These are phyloP conservation scores for Trichonephila clavipes DNA, from an alignment of 1,140 invertebrate genomes.

Conservation along the genomic window DNA sequence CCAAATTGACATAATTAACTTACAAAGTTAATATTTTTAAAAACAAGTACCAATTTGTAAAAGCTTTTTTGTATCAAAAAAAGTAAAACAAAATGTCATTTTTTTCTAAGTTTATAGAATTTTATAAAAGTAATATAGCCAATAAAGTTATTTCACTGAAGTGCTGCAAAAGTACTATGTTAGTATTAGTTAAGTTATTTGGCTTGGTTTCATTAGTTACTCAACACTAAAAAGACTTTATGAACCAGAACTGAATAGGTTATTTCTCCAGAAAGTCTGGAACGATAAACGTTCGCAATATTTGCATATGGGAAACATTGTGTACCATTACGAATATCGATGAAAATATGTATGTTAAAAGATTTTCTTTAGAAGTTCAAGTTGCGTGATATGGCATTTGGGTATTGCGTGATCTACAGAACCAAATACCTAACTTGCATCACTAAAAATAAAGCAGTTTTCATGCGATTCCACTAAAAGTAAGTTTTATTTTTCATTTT, in stretches of 20 bases:
- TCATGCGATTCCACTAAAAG: not conserved
- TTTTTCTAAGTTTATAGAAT: too few species aligned
- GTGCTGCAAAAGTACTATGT: not conserved
- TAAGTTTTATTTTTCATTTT: not conserved
- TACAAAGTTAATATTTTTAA: too few species aligned
- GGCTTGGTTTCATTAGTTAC: not conserved
- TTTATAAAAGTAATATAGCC: too few species aligned
- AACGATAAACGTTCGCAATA: not conserved
- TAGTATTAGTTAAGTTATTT: not conserved
- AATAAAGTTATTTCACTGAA: too few species aligned
- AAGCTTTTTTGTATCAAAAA: too few species aligned
- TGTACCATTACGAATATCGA: conserved; percentile 23
- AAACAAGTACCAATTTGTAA: too few species aligned
- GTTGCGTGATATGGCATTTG: not conserved
- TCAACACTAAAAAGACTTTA: not conserved
- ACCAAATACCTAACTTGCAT: not conserved
- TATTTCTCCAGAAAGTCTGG: not conserved
- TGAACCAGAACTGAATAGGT: not conserved
- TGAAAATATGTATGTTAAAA: not conserved
- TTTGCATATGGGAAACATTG: conserved; percentile 37
- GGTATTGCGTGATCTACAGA: conserved; percentile 28
- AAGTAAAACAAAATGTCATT: too few species aligned
- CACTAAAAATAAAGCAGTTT: conserved; percentile 26
- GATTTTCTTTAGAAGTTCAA: not conserved
- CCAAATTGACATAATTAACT: too few species aligned